A percentile compares a stretch with the other conserved stretches of the same genome.
Conservation (phyloP, 2,113 vertebrate species). For the Corapipo altera region DNA sequence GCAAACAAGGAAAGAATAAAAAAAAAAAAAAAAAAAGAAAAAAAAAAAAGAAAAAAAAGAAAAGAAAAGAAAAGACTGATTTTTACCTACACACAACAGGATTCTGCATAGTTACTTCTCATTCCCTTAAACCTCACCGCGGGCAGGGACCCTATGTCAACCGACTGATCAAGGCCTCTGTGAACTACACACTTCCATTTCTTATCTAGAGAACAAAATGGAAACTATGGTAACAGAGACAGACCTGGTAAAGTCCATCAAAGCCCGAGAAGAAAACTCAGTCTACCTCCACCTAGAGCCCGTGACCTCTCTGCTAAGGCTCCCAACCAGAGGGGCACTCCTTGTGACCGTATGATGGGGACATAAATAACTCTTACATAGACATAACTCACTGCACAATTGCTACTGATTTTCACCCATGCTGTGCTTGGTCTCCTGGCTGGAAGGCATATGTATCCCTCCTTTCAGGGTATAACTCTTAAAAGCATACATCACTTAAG, state of each 20-base stretch:
- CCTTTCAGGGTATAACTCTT: not conserved
- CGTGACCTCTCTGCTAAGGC: not conserved
- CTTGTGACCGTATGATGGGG: not conserved
- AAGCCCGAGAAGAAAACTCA: slow-evolving; percentile 1
- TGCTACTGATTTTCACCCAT: not conserved
- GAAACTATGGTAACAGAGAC: slow-evolving; percentile 18
- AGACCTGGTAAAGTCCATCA: slow-evolving; percentile 14
- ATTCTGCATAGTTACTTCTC: not conserved
- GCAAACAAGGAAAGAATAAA: not conserved
- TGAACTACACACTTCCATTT: slow-evolving; percentile 14
- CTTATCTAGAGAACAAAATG: slow-evolving; percentile 24
- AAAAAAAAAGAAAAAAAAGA: not conserved
- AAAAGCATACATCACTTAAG: not conserved
- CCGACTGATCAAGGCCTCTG: not conserved
- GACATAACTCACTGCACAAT: not conserved
- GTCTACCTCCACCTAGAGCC: not conserved
- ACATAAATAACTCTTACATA: not conserved
- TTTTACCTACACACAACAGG: not conserved
- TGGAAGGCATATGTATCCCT: not conserved
- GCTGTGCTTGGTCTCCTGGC: not conserved
- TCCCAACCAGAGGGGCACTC: not conserved
- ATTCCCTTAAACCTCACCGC: slow-evolving; percentile 22
- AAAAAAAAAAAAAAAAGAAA: too few relatives aligned
- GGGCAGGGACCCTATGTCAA: slow-evolving; percentile 13
- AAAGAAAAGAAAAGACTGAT: not conserved